A percentile compares a stretch with the other conserved stretches of the same genome.
phyloP scores from a whole-genome alignment of 1,140 invertebrate species.

The Leptinotarsa undecemlineata region DNA sequence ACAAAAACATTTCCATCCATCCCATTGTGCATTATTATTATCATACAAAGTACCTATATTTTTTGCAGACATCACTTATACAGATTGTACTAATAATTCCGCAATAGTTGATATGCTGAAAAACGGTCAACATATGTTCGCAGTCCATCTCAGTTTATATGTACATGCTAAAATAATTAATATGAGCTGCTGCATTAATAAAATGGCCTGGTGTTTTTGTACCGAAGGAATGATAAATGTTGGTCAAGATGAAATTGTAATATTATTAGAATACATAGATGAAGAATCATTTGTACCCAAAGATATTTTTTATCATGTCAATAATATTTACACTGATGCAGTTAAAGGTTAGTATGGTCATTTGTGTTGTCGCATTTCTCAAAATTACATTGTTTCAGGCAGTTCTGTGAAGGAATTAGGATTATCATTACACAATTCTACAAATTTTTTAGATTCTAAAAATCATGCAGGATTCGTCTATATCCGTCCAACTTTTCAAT shows the following conservation, averaged over 20 bases:
- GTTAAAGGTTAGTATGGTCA: constrained; percentile 63
- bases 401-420: constrained; percentile 74
- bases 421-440: constrained; percentile 65
- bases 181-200: constrained; percentile 82
- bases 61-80: constrained; percentile 62
- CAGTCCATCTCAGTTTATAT: constrained; percentile 78
- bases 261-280: constrained; percentile 75
- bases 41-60: too few species aligned
- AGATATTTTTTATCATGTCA: constrained; percentile 79
- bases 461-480: constrained; percentile 86
- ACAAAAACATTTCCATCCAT: too few species aligned
- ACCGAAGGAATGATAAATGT: constrained; percentile 79
- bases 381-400: constrained; percentile 56
- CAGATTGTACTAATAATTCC: constrained; percentile 60
- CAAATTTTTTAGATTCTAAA: constrained; percentile 74
- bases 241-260: constrained; percentile 84
- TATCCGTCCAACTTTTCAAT: constrained; percentile 81
- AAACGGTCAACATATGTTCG: constrained; percentile 73
- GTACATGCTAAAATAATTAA: constrained; percentile 78
- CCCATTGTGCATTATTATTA: too few species aligned
- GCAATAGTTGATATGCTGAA: constrained; percentile 60
- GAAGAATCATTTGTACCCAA: constrained; percentile 72
- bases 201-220: constrained; percentile 79
- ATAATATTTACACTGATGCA: constrained; percentile 77
- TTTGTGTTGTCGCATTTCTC: not conserved